Conservation (phyloP, 2,113 vertebrate genomes). For the Perca flavescens region DNA sequence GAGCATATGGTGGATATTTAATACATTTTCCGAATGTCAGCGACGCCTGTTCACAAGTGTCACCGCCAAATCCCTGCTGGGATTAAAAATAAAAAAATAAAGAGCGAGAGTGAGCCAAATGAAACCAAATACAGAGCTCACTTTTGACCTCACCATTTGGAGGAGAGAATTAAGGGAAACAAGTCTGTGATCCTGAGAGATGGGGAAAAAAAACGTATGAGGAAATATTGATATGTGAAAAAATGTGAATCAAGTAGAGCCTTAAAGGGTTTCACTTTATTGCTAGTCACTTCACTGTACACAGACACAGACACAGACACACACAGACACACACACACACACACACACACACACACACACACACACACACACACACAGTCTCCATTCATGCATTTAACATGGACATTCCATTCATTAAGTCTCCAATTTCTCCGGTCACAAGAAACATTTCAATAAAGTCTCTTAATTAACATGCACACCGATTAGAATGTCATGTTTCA, state of each 20-base stretch:
- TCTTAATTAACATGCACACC: constrained; percentile 83
- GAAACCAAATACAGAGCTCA: constrained; percentile 41
- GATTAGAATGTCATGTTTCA: constrained; percentile 85
- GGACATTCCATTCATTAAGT: constrained; percentile 71
- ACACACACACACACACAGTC: background rate
- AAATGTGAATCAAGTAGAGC: constrained; percentile 42
- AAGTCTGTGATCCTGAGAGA: constrained; percentile 4
- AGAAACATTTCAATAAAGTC: constrained; percentile 82
- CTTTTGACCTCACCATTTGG: constrained; percentile 25
- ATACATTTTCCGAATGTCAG: constrained; percentile 68
- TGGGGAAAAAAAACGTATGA: background rate
- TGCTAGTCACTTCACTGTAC: constrained; percentile 6
- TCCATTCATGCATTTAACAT: constrained; percentile 36
- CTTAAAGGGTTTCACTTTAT: constrained; percentile 25
- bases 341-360: background rate
- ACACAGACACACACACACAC: constrained; percentile 8
- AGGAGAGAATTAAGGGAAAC: constrained; percentile 44
- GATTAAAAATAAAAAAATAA: constrained; percentile 17
- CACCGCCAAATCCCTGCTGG: constrained; percentile 65
- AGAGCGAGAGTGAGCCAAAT: constrained; percentile 31
- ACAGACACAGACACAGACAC: too few species aligned
- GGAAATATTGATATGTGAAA: constrained; percentile 41
- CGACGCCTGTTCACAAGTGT: constrained; percentile 65
- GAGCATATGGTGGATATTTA: constrained; percentile 71
- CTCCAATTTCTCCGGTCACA: constrained; percentile 70